Evolutionary conservation across 2,113 vertebrate genomes (phyloP), one percentile per base, ranked within the genome.

Genomic region (Monopterus albus): DNA sequence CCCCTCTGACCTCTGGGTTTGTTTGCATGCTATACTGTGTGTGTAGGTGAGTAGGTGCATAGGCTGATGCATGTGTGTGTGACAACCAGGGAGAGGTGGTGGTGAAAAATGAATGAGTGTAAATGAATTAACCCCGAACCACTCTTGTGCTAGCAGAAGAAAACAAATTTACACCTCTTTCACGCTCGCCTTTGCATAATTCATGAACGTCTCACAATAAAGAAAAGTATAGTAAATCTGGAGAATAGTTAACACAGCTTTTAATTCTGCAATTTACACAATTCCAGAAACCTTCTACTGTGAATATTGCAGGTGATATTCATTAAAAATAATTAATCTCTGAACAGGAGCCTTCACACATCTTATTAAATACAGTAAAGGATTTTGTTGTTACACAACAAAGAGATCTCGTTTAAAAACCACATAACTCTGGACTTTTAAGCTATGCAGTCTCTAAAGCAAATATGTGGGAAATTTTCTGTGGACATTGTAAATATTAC

Each of bases 81-180:
- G 71, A 79, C 25, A 70, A 39, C 20, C 66, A 25, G 31, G 10
- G 33, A 38, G 42, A 66, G 43, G 14, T 60, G 45, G 17, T 36
- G 33, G 45, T 69, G 57, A 42, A 61, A 75, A 79, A 47, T 70
- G 53, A 82, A 82, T 26, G 20, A 36, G 72, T 79, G 75, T 63
- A 69, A 82, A 80, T 73, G 20, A 82, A 82, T 77, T 69, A 78
- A 78, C 63, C 60, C 56, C 11, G 43, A 72, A 63, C 15, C 21
- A 35, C 69, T 61, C 38, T 74, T 49, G 75, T 68, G 73, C 53
- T 28, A 2, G 20, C 29, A 52, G 36, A 45, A 69, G 46, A 31
- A 84, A 82, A 59, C 38, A 25, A 59, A 83, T 88, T 81, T 83
- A 49, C 71, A 79, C 77, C 59, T 79, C 15, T 42, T 79, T 82